Evolutionary conservation across 2,797 vertebrate genomes (phyloP).

Genomic region (Channa striata): DNA sequence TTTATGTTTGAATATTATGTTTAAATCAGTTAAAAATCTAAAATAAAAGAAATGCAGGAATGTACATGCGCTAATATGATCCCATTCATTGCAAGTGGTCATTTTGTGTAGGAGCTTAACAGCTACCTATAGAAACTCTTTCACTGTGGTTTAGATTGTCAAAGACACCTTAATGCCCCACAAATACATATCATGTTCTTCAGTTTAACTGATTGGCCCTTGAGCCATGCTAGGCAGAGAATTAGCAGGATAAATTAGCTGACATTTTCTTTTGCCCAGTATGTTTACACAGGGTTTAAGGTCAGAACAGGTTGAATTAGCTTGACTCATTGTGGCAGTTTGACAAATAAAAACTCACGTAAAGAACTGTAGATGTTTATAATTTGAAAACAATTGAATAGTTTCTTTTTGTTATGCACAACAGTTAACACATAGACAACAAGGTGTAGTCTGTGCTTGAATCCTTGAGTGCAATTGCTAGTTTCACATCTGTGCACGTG

Average conservation of each 20-base stretch:
- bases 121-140: neutral
- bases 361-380: neutral
- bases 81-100: no score
- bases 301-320: neutral
- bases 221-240: neutral
- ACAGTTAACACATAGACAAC: neutral
- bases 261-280: neutral
- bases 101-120: no score
- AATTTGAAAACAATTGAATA: neutral
- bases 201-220: no score
- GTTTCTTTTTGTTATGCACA: neutral
- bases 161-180: neutral
- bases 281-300: constrained; percentile 12
- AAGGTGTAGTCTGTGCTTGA: neutral
- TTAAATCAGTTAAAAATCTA: no score
- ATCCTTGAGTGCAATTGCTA: neutral
- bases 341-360: neutral
- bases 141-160: neutral
- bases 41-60: no score
- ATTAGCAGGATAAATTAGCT: neutral
- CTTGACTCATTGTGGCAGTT: neutral
- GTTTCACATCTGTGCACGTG: constrained; percentile 1
- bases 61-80: no score
- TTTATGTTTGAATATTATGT: no score
- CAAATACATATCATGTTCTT: neutral